Percentiles rank a stretch among this genome's conserved stretches.
These are phyloP conservation scores for Hirtodrosophila confusa DNA, from an alignment of 2,888 invertebrate genomes.

Conservation along the genomic window DNA sequence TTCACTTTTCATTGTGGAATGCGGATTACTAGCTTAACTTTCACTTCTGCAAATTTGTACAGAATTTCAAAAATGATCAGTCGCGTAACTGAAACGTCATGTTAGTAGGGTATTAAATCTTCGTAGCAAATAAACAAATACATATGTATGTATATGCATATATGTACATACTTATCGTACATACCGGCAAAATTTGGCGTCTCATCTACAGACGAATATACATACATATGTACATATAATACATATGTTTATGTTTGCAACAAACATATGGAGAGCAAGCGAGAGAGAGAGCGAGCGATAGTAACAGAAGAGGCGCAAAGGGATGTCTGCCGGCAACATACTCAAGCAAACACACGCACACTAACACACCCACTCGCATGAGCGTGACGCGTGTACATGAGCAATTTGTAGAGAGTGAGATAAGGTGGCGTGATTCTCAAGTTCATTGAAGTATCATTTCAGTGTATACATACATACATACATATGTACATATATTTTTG, in stretches of 20 bases:
- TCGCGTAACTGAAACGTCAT: too few species aligned
- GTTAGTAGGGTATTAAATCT: too few species aligned
- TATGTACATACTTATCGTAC: background rate
- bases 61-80: too few species aligned
- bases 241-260: slow-evolving; percentile 27
- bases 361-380: slow-evolving; percentile 30
- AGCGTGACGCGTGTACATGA: slow-evolving; percentile 56
- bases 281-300: slow-evolving; percentile 14
- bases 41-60: too few species aligned
- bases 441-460: slow-evolving; percentile 77
- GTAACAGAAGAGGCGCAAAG: slow-evolving; percentile 22
- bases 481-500: background rate
- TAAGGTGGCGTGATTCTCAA: slow-evolving; percentile 84
- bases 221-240: slow-evolving; percentile 7
- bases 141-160: background rate
- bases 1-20: too few species aligned
- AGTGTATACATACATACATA: slow-evolving; percentile 3
- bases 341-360: slow-evolving; percentile 15
- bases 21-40: too few species aligned
- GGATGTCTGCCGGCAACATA: slow-evolving; percentile 44
- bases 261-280: background rate
- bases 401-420: slow-evolving; percentile 65
- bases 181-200: too few species aligned
- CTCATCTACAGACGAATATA: background rate
- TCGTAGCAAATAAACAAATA: too few species aligned